Base-by-base conservation (phyloP, 1,140 invertebrate species). In the Pararge aegeria region DNA sequence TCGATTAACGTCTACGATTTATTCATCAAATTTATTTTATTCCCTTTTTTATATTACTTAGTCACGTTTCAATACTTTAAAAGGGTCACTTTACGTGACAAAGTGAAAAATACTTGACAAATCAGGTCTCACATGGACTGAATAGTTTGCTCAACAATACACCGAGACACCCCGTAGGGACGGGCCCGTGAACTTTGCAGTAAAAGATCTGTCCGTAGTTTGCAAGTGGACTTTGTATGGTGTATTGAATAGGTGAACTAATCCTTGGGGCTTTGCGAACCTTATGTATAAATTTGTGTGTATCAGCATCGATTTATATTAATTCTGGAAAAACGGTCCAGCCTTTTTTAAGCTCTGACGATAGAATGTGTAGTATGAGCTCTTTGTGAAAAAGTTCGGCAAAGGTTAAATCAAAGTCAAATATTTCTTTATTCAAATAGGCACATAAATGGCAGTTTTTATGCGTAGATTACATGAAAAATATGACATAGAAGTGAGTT, bases 51-150 rank as follows among this genome's bases (percentile, higher is more conserved):
- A 24, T 7, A 24, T 24, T 48, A 9, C 46, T 13, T 5, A 49
- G 16, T 20, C 24, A 27, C 15, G 24, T 49, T n/a, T n/a, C n/a
- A n/a, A n/a, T 13, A 27, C 46, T 49, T 49, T 27, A 49, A 49
- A 49, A 49, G 46, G 46, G 20, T 27, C 46, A 49, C 9, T 51
- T 51, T 51, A 34, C 16, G 49, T 19, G 42, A 34, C 29, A 34
- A 16, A 34, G 5, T 51, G 46, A 55, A 24, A 52, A 46, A 46
- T 30, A 29, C 24, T 52, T 38, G 1, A 16, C 37, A 59, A 59
- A 59, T 52, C 56, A 27, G 16, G 48, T 52, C 56, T 37, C 49
- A 21, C 27, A 49, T 38, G 56, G 18, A 44, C 38, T 29, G 56
- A 59, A 50, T 46, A 30, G 38, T 15, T 52, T 34, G 15, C 19